Conservation (phyloP, 1,140 invertebrate species). For the Lerema accius region DNA sequence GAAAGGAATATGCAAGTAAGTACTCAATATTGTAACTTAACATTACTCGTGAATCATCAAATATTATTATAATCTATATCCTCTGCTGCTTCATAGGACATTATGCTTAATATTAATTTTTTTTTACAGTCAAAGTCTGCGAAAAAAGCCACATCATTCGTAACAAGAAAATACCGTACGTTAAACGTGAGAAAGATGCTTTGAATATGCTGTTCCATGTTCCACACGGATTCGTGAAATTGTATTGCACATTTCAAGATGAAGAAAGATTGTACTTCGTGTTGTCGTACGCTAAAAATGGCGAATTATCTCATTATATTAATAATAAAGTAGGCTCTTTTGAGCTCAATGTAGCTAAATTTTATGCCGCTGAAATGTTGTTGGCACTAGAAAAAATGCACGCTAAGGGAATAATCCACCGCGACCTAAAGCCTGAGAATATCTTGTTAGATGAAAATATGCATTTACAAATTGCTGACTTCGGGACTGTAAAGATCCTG, state of each 20-base stretch:
- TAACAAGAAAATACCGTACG: constrained; percentile 96
- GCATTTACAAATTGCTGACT: constrained; percentile 98
- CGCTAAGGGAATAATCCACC: constrained; percentile 94
- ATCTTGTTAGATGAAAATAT: constrained; percentile 95
- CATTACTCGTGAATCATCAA: too few relatives aligned
- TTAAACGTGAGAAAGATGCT: constrained; percentile 96
- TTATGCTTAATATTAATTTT: too few relatives aligned
- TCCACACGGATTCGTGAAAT: constrained; percentile 93
- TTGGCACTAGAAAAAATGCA: constrained; percentile 96
- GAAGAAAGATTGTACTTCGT: constrained; percentile 97
- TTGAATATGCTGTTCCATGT: constrained; percentile 89
- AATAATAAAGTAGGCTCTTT: constrained; percentile 96
- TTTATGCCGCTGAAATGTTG: constrained; percentile 97
- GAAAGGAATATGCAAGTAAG: constrained; percentile 97
- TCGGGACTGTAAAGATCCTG: constrained; percentile 97
- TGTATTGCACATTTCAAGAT: constrained; percentile 99
- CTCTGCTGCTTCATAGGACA: constrained; percentile 17
- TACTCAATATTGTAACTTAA: too few relatives aligned
- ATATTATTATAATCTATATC: too few relatives aligned
- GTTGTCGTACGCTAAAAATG: constrained; percentile 96
- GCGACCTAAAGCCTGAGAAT: constrained; percentile 96
- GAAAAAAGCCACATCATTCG: constrained; percentile 96
- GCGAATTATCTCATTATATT: constrained; percentile 96
- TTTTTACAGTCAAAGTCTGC: constrained; percentile 95
- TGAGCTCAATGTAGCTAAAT: constrained; percentile 93